Percentiles rank a stretch among this genome's conserved stretches.
Conservation (phyloP, 2,888 invertebrate genomes). For the Ptychoptera albimana region DNA sequence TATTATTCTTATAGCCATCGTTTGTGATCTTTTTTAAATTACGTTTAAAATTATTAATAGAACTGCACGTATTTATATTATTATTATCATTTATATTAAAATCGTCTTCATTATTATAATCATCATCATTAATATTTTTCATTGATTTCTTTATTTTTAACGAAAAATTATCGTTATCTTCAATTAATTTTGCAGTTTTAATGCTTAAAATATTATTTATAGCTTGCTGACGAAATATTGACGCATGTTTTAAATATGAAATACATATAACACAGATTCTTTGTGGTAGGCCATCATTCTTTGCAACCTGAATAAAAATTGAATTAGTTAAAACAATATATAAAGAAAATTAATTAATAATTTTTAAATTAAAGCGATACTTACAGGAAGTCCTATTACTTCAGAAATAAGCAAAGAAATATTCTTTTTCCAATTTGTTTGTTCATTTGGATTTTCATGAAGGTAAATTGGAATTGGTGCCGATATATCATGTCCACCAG, state of each 20-base stretch:
- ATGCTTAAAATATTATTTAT: conserved; percentile 23
- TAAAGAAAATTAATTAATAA: neutral
- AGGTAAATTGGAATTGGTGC: conserved; percentile 27
- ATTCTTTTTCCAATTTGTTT: conserved; percentile 24
- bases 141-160: neutral
- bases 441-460: conserved; percentile 25
- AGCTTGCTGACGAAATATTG: conserved; percentile 26
- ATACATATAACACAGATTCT: conserved; percentile 28
- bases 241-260: conserved; percentile 29
- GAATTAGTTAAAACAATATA: neutral
- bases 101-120: neutral
- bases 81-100: neutral
- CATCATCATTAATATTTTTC: neutral
- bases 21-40: neutral
- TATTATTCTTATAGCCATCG: neutral
- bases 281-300: conserved; percentile 24
- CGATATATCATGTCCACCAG: conserved; percentile 26
- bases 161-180: neutral
- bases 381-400: conserved; percentile 26
- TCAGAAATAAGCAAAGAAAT: conserved; percentile 24
- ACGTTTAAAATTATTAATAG: neutral
- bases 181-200: conserved; percentile 13
- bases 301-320: conserved; percentile 15
- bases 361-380: neutral
- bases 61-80: neutral